Evolutionary conservation across 2,797 vertebrate genomes (phyloP).

Genomic region (Lacerta agilis): DNA sequence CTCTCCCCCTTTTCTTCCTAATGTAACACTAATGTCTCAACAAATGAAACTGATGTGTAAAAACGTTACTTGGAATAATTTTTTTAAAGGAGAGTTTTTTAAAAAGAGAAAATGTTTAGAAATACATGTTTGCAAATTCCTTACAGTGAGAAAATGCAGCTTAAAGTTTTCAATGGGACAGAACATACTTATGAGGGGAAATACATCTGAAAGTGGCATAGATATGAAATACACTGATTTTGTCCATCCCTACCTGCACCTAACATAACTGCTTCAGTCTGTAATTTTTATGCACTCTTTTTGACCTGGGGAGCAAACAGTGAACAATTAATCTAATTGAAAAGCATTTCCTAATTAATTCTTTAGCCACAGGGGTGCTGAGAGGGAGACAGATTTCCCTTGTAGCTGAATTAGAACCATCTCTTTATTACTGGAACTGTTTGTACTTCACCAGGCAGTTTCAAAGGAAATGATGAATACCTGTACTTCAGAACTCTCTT

Average conservation of each 20-base stretch:
- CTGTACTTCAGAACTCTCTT: background rate
- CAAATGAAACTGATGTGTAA: too few species aligned
- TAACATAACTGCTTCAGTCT: background rate
- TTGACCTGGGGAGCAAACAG: conserved; percentile 12
- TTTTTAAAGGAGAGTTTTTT: too few species aligned
- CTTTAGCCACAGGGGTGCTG: background rate
- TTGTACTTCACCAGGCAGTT: background rate
- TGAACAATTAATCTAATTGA: conserved; percentile 32
- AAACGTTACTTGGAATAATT: too few species aligned
- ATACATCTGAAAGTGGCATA: background rate
- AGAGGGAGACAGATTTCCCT: conserved; percentile 4
- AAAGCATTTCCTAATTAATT: conserved; percentile 39
- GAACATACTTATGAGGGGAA: background rate
- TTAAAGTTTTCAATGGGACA: background rate
- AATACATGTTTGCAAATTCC: background rate
- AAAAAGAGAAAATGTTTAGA: background rate
- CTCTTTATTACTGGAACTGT: background rate
- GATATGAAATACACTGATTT: background rate
- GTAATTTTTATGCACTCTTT: background rate
- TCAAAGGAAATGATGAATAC: background rate
- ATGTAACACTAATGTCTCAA: too few species aligned
- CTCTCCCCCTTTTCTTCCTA: too few species aligned
- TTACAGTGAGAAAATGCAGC: background rate
- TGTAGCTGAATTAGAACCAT: conserved; percentile 4
- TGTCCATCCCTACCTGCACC: background rate